Conservation (phyloP, 2,113 vertebrate genomes). For the Podarcis muralis region DNA sequence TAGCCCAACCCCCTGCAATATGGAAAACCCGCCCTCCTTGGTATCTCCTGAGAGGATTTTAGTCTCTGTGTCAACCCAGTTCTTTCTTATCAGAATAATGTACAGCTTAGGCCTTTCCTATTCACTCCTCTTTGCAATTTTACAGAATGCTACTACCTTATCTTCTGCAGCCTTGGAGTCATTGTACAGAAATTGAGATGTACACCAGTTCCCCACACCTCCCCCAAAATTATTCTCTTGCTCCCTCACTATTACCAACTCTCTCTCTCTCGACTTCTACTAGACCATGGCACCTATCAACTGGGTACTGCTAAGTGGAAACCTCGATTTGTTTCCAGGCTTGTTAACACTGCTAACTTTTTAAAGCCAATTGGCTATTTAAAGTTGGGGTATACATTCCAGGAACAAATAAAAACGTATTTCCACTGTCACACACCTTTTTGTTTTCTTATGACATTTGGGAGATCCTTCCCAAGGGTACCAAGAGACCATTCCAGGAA, state of each 20-base stretch:
- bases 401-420: background rate
- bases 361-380: too few relatives aligned
- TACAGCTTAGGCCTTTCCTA: background rate
- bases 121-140: background rate
- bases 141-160: background rate
- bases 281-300: background rate
- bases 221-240: background rate
- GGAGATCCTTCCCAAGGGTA: too few relatives aligned
- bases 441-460: too few relatives aligned
- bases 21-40: too few relatives aligned
- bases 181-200: background rate
- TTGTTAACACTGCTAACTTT: too few relatives aligned
- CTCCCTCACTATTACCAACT: too few relatives aligned
- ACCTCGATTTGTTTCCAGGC: background rate
- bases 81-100: background rate
- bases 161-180: background rate
- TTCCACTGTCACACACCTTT: background rate
- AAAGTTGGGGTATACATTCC: too few relatives aligned
- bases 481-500: too few relatives aligned
- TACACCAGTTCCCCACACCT: background rate
- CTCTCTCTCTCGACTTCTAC: background rate
- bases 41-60: background rate
- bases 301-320: background rate
- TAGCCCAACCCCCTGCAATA: too few relatives aligned
- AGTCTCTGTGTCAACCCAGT: too few relatives aligned